Evolutionary conservation across 2,113 vertebrate species (phyloP), one percentile per base, ranked within the genome.

Genomic region (Serilophus lunatus): DNA sequence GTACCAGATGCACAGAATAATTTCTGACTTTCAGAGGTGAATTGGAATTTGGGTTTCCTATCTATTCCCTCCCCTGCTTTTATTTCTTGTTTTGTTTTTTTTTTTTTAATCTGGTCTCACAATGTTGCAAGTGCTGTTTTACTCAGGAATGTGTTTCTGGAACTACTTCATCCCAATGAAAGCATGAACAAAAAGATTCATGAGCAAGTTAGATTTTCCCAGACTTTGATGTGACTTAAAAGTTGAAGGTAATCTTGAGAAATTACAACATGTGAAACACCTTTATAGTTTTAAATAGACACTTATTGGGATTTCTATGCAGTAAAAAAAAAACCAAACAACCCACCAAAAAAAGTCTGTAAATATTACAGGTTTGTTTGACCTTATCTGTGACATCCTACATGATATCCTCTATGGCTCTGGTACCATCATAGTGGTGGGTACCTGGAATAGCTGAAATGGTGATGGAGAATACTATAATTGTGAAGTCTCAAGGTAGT

Each of bases 61-160:
- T 56, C 42, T 82, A 24, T 79, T 75, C 23, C 42, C 20, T 61
- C 20, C 29, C 13, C 19, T 69, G 16, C 26, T 63, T 95, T 90
- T 61, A 75, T 59, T 95, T 97, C 92, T 94, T 74, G 9, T 29
- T 85, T 31, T 20, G 12, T 44, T 44, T 20, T 47, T 47, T 71
- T 44, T 44, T 20, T 47, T 47, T 71, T 88, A 88, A 81, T 70
- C 68, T 77, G 71, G 29, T 83, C 95, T 78, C 85, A 95, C 63
- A 89, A n/a, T 20, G 29, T 78, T 86, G 35, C 56, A 80, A 92
- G 35, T 45, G n/a, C 64, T 87, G 54, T 74, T 86, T 95, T 95
- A 87, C 80, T 93, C 82, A 75, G 93, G 82, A 97, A 95, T 65
- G 35, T 2, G 4, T 79, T 96, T 97, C 94, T 95, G 90, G 81